Evolutionary conservation across 2,888 invertebrate genomes (phyloP).

Genomic region (Xiphydria camelus): DNA sequence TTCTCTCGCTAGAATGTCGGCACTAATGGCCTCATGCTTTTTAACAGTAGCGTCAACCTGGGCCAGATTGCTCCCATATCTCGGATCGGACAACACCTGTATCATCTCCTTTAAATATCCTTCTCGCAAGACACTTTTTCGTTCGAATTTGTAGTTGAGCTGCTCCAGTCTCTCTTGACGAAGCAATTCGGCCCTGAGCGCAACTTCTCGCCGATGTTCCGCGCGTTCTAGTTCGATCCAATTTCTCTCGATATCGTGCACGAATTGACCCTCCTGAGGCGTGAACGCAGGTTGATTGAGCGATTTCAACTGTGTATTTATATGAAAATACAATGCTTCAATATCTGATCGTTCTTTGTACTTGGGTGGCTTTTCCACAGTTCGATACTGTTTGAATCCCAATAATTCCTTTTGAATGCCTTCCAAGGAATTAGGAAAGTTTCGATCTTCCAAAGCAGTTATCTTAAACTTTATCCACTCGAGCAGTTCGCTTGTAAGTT

Average conservation of each 20-base stretch:
- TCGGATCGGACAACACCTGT: conserved; percentile 87
- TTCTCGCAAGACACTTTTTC: conserved; percentile 92
- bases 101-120: conserved; percentile 98
- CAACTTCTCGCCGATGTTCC: conserved; percentile 92
- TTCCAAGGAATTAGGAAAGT: conserved; percentile 92
- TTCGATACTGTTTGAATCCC: conserved; percentile 93
- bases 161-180: conserved; percentile 93
- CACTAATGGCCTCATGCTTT: conserved; percentile 97
- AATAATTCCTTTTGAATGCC: conserved; percentile 90
- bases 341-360: conserved; percentile 97
- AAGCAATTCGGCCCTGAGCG: conserved; percentile 85
- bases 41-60: conserved; percentile 97
- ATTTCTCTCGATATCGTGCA: conserved; percentile 93
- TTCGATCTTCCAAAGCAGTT: conserved; percentile 76
- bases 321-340: conserved; percentile 94
- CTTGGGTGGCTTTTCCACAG: conserved; percentile 97
- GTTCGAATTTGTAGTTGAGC: conserved; percentile 92
- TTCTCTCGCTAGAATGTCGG: conserved; percentile 91
- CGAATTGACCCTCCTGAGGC: conserved; percentile 86
- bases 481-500: conserved; percentile 79
- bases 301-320: conserved; percentile 95
- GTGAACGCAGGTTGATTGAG: conserved; percentile 84
- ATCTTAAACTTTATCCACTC: conserved; percentile 94
- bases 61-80: conserved; percentile 85
- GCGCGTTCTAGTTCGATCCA: conserved; percentile 93